phyloP scores from a whole-genome alignment of 1,140 invertebrate genomes.

The Heterodera schachtii region DNA sequence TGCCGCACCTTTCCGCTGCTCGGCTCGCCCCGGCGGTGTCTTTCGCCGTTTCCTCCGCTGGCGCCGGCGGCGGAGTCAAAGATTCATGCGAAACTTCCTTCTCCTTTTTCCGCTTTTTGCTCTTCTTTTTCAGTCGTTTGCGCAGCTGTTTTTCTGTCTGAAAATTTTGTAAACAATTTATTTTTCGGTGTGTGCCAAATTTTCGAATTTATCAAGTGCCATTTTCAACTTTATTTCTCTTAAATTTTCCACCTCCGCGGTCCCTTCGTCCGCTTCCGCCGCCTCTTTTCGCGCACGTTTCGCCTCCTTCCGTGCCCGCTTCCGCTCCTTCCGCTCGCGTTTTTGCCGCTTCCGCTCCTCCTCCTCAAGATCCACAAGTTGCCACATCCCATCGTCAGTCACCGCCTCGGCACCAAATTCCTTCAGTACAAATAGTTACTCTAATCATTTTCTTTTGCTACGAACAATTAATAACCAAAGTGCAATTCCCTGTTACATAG shows the following conservation, averaged over 20 bases:
- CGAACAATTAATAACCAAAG: too few relatives aligned
- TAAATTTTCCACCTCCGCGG: not conserved
- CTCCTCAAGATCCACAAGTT: too few relatives aligned
- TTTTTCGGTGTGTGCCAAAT: too few relatives aligned
- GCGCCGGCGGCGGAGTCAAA: not conserved
- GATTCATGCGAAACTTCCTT: not conserved
- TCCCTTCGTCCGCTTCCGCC: not conserved
- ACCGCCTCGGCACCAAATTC: too few relatives aligned
- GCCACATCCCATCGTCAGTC: too few relatives aligned
- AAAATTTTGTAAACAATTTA: not conserved
- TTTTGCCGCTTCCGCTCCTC: not conserved
- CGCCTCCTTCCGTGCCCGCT: slow-evolving; percentile 6
- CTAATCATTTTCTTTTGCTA: too few relatives aligned
- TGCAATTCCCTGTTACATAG: too few relatives aligned
- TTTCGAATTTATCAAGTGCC: too few relatives aligned
- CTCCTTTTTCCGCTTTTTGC: not conserved
- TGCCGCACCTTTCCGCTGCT: not conserved
- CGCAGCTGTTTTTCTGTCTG: not conserved
- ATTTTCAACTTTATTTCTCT: too few relatives aligned
- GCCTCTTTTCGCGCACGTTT: slow-evolving; percentile 6
- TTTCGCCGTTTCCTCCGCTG: not conserved
- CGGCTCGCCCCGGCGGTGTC: not conserved
- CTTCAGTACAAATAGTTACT: too few relatives aligned
- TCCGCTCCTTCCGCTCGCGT: slow-evolving; percentile 2
- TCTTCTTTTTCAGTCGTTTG: not conserved